Evolutionary conservation across 2,113 vertebrate genomes (phyloP).

Genomic region (Gymnobelideus leadbeateri): DNA sequence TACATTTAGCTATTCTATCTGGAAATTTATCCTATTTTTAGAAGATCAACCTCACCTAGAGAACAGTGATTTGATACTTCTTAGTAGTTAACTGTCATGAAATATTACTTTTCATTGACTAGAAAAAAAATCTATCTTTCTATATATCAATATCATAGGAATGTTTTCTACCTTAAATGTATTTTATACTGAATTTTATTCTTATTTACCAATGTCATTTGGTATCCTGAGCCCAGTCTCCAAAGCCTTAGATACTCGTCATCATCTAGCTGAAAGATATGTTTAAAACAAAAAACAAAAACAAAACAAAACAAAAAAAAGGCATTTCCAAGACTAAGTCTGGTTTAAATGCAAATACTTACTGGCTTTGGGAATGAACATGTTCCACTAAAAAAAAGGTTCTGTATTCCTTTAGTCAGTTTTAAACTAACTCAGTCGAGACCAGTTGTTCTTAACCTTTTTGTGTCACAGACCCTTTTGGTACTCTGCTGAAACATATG

Average conservation of each 20-base stretch:
- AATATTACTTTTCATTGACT: background rate
- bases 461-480: background rate
- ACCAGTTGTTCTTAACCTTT: slow-evolving; percentile 22
- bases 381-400: slow-evolving; percentile 2
- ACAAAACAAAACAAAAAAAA: background rate
- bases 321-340: background rate
- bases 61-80: background rate
- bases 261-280: background rate
- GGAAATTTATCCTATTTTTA: background rate
- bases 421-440: slow-evolving; percentile 28
- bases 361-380: background rate
- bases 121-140: background rate
- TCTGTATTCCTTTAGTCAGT: background rate
- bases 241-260: background rate
- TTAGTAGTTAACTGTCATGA: background rate
- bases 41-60: background rate
- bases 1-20: background rate
- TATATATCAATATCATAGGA: background rate
- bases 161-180: background rate
- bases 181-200: background rate
- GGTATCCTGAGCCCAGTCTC: slow-evolving; percentile 17
- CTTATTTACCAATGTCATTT: background rate
- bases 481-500: background rate
- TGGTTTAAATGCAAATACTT: slow-evolving; percentile 1
- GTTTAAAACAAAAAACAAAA: background rate